Conservation (phyloP, 1,140 invertebrate genomes). For the Drosophila ercepeae region DNA sequence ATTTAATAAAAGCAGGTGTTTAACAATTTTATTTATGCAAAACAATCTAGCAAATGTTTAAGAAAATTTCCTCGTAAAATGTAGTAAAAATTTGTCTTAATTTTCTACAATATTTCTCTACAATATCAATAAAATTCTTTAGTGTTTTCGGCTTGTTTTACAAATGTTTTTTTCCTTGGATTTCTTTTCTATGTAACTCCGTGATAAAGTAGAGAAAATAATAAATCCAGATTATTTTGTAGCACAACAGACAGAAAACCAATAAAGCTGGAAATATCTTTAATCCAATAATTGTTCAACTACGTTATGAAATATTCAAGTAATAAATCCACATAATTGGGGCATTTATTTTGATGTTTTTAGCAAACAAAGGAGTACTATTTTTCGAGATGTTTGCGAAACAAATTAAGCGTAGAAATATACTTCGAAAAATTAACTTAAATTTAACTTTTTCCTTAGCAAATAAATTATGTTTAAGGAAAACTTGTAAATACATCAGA, state of each 20-base stretch:
- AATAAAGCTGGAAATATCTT: slow-evolving; percentile 17
- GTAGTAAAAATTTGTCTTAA: too few relatives aligned
- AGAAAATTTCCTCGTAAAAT: slow-evolving; percentile 9
- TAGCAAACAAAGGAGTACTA: slow-evolving; percentile 15
- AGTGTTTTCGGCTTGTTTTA: slow-evolving; percentile 10
- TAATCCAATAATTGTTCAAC: slow-evolving; percentile 30
- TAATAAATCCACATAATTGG: slow-evolving; percentile 55
- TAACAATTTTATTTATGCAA: not conserved
- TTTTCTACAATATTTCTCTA: too few relatives aligned
- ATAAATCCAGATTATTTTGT: slow-evolving; percentile 8
- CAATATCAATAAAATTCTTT: slow-evolving; percentile 6
- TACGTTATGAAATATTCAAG: slow-evolving; percentile 37
- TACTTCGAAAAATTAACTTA: slow-evolving; percentile 28
- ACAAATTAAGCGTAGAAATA: slow-evolving; percentile 35
- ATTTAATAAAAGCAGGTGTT: not conserved
- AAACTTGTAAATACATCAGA: slow-evolving; percentile 31
- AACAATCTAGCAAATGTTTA: slow-evolving; percentile 9
- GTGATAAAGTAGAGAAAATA: slow-evolving; percentile 19
- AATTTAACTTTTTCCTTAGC: slow-evolving; percentile 16
- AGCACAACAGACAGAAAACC: slow-evolving; percentile 9
- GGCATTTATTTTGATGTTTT: slow-evolving; percentile 58
- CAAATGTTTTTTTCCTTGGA: slow-evolving; percentile 6
- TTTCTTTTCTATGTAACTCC: too few relatives aligned
- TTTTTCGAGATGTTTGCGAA: slow-evolving; percentile 18
- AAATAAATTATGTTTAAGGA: slow-evolving; percentile 27